Conservation (phyloP, 2,113 vertebrate genomes). For the Psettodes erumei region DNA sequence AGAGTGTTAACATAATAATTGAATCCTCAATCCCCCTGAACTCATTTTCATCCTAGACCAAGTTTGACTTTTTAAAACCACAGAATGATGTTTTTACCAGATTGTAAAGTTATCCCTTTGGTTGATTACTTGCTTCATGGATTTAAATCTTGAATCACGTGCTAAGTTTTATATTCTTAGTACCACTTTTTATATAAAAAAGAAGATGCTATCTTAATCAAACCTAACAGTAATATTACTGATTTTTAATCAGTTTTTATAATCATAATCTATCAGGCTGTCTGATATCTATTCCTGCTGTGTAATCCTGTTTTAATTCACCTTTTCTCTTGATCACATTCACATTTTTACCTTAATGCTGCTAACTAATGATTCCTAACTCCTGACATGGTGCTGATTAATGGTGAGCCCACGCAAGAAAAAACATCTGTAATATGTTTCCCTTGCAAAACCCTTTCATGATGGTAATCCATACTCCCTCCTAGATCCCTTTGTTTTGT, state of each 20-base stretch:
- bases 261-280: not conserved
- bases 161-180: not conserved
- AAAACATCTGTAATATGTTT: slow-evolving; percentile 1
- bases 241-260: slow-evolving; percentile 4
- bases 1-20: not conserved
- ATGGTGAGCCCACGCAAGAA: slow-evolving; percentile 76
- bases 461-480: not conserved
- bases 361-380: slow-evolving; percentile 74
- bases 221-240: not conserved
- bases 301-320: slow-evolving; percentile 19
- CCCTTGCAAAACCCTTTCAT: slow-evolving; percentile 18
- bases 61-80: not conserved
- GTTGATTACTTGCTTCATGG: not conserved
- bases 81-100: too few species aligned
- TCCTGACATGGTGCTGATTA: slow-evolving; percentile 68
- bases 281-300: not conserved
- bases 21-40: not conserved
- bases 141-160: slow-evolving; percentile 12
- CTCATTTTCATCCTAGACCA: not conserved
- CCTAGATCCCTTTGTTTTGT: slow-evolving; percentile 7
- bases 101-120: not conserved
- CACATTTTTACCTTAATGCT: slow-evolving; percentile 65
- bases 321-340: slow-evolving; percentile 56
- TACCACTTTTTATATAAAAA: not conserved
- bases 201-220: not conserved